A percentile compares a stretch with the other conserved stretches of the same genome.
Conservation (phyloP, 2,888 invertebrate genomes). For the Drosophila phalerata region DNA sequence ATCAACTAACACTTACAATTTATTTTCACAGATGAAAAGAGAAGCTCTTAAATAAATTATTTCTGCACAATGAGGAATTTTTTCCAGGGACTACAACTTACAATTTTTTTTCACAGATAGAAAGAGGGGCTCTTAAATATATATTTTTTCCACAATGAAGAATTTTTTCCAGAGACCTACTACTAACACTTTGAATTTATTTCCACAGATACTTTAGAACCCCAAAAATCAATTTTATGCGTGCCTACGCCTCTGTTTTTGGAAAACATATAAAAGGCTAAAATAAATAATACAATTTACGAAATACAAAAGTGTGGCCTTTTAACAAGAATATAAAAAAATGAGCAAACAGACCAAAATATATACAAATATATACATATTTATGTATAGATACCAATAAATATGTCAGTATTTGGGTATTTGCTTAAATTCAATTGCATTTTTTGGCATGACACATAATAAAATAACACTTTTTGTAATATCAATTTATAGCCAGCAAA, state of each 20-base stretch:
- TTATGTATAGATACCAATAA: slow-evolving; percentile 41
- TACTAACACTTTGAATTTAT: neutral
- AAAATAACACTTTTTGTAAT: slow-evolving; percentile 33
- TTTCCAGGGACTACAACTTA: too few relatives aligned
- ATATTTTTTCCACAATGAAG: neutral
- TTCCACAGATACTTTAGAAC: neutral
- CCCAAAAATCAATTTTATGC: neutral
- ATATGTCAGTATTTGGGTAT: slow-evolving; percentile 53
- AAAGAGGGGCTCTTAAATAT: neutral
- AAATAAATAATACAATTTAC: slow-evolving; percentile 53
- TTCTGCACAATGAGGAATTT: too few relatives aligned
- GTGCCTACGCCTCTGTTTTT: slow-evolving; percentile 1
- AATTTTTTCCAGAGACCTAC: neutral
- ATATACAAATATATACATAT: slow-evolving; percentile 3
- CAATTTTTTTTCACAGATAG: too few relatives aligned
- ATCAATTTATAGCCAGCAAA: slow-evolving; percentile 31
- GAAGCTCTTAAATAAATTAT: too few relatives aligned
- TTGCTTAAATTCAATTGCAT: slow-evolving; percentile 66
- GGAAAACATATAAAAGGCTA: too few relatives aligned
- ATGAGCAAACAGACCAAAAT: neutral
- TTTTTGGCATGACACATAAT: slow-evolving; percentile 55
- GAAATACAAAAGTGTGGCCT: slow-evolving; percentile 30
- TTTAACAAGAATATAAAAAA: slow-evolving; percentile 13
- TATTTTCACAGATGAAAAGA: neutral
- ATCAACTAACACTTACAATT: neutral